Percentiles rank a stretch among this genome's conserved stretches.
Conservation (phyloP, 2,113 vertebrate species). For the Sclerurus mexicanus region DNA sequence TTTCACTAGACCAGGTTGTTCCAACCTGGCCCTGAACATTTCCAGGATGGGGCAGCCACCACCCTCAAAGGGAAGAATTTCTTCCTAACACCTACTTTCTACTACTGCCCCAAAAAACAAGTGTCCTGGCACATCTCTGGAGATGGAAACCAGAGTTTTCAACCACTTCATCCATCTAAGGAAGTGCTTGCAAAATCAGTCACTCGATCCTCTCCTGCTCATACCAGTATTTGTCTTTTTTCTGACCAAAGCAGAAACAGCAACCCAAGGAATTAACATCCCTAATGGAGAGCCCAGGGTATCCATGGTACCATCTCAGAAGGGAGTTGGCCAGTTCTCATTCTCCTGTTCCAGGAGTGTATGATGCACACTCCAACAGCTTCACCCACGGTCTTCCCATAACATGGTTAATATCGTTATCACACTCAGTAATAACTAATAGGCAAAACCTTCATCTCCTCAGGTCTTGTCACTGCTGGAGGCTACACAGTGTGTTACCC, state of each 20-base stretch:
- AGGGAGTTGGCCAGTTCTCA: accelerated
- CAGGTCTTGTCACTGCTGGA: neutral
- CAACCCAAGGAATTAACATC: neutral
- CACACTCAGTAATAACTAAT: neutral
- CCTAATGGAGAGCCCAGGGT: neutral
- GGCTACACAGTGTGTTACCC: neutral
- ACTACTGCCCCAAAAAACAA: neutral
- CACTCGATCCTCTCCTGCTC: neutral
- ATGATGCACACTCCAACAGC: neutral
- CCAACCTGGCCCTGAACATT: neutral
- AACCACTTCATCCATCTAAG: neutral
- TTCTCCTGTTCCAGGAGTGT: neutral
- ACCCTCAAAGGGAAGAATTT: neutral
- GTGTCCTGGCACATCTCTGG: neutral
- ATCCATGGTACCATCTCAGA: neutral
- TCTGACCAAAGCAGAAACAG: neutral
- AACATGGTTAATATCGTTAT: neutral
- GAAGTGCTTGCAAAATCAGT: neutral
- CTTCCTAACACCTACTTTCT: neutral
- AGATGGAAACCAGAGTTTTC: neutral
- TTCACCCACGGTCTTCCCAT: neutral
- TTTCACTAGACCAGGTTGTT: neutral
- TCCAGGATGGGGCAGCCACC: neutral
- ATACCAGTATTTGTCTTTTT: neutral
- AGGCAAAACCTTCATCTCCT: neutral